These are phyloP conservation scores for Athrips mouffetella DNA, from an alignment of 2,888 invertebrate species.

Conservation along the genomic window DNA sequence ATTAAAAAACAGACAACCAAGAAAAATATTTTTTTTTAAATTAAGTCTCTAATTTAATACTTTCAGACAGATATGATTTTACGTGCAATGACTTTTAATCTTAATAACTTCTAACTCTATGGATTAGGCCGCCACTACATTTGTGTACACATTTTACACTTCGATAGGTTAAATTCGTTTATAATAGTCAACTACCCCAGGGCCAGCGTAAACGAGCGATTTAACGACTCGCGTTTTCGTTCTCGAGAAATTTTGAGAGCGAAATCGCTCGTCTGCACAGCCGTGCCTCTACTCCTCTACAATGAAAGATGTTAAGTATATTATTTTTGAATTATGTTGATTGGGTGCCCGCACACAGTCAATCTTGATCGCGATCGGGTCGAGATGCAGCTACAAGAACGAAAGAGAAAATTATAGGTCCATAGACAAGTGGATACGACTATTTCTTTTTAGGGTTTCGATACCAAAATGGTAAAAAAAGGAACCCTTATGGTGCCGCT, in stretches of 20 bases:
- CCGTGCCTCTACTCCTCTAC: neutral
- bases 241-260: neutral
- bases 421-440: too few species aligned
- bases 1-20: too few species aligned
- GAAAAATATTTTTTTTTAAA: too few species aligned
- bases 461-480: too few species aligned
- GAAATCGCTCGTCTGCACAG: constrained; percentile 1
- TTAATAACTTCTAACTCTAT: constrained; percentile 24
- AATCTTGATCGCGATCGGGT: too few species aligned
- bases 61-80: neutral
- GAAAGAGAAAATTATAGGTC: too few species aligned
- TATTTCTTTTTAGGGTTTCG: too few species aligned
- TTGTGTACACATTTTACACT: constrained; percentile 26
- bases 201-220: neutral
- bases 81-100: neutral
- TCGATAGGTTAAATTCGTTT: constrained; percentile 35
- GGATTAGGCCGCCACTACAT: constrained; percentile 40
- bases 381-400: too few species aligned
- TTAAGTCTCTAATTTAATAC: neutral
- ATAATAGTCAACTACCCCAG: constrained; percentile 14
- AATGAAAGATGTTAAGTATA: neutral
- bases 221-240: neutral
- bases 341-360: too few species aligned
- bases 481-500: too few species aligned
- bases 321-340: neutral